Evolutionary conservation across 1,140 invertebrate species (phyloP).

Genomic region (Macrobrachium nipponense): DNA sequence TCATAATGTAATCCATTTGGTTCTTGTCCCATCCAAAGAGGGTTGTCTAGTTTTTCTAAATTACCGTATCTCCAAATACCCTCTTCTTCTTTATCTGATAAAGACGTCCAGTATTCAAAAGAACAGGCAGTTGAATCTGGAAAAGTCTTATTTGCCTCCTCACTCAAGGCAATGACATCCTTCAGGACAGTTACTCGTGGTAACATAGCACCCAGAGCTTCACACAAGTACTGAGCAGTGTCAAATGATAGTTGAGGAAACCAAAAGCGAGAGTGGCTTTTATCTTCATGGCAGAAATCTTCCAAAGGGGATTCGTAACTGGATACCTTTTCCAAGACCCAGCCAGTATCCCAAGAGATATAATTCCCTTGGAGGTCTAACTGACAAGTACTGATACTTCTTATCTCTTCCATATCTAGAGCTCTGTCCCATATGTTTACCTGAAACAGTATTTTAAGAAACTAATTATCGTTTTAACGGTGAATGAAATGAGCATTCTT

Average conservation of each 20-base stretch:
- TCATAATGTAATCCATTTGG: constrained; percentile 61
- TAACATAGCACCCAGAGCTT: constrained; percentile 18
- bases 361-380: constrained; percentile 32
- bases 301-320: constrained; percentile 16
- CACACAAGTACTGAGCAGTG: constrained; percentile 29
- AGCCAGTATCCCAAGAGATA: constrained; percentile 31
- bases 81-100: constrained; percentile 40
- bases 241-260: constrained; percentile 11
- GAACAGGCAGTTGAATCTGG: neutral
- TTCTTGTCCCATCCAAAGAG: constrained; percentile 43
- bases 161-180: constrained; percentile 10
- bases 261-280: constrained; percentile 11
- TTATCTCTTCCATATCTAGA: neutral
- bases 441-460: neutral
- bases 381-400: constrained; percentile 14
- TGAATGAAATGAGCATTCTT: neutral
- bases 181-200: neutral
- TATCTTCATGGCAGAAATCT: constrained; percentile 22
- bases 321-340: constrained; percentile 24
- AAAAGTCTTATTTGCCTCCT: neutral
- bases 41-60: neutral
- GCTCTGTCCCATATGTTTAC: constrained; percentile 47
- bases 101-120: constrained; percentile 23
- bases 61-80: constrained; percentile 45
- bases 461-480: neutral